These are phyloP conservation scores for Poecilia gillii DNA, from an alignment of 2,797 vertebrate species.

Conservation along the genomic window DNA sequence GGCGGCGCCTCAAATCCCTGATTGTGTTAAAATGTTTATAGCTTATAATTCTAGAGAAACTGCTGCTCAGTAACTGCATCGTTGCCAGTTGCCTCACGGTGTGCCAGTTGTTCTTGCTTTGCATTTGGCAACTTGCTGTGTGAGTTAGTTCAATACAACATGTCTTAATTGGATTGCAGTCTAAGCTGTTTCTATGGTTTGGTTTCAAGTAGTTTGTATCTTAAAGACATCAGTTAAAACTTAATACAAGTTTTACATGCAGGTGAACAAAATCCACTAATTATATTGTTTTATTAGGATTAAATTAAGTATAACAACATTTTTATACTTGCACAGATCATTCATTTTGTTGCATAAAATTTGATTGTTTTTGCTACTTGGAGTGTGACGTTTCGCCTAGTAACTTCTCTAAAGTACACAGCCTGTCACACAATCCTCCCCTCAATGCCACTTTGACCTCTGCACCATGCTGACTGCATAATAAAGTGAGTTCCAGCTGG, in stretches of 20 bases:
- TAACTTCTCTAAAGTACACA: constrained; percentile 49
- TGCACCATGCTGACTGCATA: constrained; percentile 60
- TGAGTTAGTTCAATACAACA: background rate
- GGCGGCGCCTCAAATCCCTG: constrained; percentile 6
- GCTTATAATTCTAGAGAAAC: background rate
- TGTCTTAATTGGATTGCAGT: constrained; percentile 2
- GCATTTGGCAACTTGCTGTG: background rate
- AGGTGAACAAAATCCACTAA: background rate
- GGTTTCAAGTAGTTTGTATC: background rate
- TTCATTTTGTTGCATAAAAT: background rate
- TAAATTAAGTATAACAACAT: background rate
- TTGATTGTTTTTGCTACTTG: background rate
- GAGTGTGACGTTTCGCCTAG: constrained; percentile 8
- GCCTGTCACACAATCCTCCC: constrained; percentile 35
- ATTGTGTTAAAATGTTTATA: constrained; percentile 16
- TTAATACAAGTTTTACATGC: background rate
- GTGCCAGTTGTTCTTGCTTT: constrained; percentile 15
- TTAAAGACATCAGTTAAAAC: background rate
- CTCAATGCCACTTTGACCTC: constrained; percentile 62
- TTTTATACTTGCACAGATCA: background rate
- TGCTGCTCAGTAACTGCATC: constrained; percentile 3
- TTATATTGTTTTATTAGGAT: background rate
- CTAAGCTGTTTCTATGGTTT: background rate
- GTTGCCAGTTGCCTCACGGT: constrained; percentile 5
- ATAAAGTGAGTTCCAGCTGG: constrained; percentile 76